A percentile compares a stretch with the other conserved stretches of the same genome.
phyloP scores from a whole-genome alignment of 2,888 invertebrate genomes.

The Epistrophe grossulariae region DNA sequence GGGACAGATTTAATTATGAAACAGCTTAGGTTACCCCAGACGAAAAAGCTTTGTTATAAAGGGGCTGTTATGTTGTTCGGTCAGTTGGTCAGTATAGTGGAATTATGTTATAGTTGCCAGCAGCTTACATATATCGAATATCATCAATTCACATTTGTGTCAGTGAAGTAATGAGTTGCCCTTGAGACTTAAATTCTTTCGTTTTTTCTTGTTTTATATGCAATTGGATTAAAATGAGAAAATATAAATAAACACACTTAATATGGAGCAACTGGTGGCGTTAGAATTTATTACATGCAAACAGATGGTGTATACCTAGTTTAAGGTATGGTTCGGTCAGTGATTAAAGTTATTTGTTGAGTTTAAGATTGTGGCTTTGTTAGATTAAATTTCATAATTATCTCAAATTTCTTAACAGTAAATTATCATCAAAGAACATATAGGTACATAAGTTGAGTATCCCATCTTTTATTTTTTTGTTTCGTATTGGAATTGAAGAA shows the following conservation, averaged over 20 bases:
- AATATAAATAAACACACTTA: neutral
- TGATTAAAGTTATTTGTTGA: neutral
- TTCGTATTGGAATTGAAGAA: too few species aligned
- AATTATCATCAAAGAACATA: too few species aligned
- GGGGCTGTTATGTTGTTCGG: constrained; percentile 18
- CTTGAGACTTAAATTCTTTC: constrained; percentile 57
- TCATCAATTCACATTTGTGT: constrained; percentile 52
- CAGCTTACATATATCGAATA: constrained; percentile 24
- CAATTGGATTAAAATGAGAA: neutral
- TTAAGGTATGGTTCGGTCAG: neutral
- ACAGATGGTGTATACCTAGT: neutral
- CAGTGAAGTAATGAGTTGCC: constrained; percentile 66
- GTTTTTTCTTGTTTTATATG: constrained; percentile 3
- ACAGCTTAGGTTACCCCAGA: constrained; percentile 70
- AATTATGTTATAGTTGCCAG: constrained; percentile 37
- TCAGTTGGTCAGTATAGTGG: constrained; percentile 46
- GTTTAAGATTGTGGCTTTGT: neutral
- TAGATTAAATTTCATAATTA: neutral
- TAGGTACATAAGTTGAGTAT: too few species aligned
- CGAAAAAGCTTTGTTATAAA: constrained; percentile 39
- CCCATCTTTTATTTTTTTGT: too few species aligned
- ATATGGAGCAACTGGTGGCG: constrained; percentile 19
- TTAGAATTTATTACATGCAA: neutral
- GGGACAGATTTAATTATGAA: constrained; percentile 55
- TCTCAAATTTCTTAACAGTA: neutral